Evolutionary conservation across 2,888 invertebrate genomes (phyloP), one percentile per base, ranked within the genome.

Genomic region (Andrena praecox): DNA sequence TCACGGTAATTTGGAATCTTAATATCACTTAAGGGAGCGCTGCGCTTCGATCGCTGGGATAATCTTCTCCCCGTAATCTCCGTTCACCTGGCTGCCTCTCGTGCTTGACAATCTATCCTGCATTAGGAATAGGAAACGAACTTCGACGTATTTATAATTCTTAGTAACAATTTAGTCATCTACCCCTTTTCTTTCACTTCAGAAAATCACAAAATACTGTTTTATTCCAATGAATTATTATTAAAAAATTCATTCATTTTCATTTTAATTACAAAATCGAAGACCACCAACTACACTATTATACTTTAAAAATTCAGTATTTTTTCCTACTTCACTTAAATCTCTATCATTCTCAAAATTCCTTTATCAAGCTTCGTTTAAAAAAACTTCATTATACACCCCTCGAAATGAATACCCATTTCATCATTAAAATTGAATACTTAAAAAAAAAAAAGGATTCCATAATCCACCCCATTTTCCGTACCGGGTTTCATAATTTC

Each of bases 21-120:
- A 89, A 89, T 89, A 85, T 88, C 85, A 84, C 84, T 89, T 88
- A 88, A 50, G 70, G 60, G 59, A 56, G 42, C 68, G 60, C 12
- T 29, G 56, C 52, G 31, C 74, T 73, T 76, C 63, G 80, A 75
- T 69, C 69, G 52, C 59, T 71, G 24, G 78, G 35, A 56, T 64
- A 62, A 33, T 69, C 76, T 74, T 54, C 33, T 62, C 29, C 3
- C 52, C 52, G 35, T 59, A 50, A 68, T 74, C 50, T 60, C 31
- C 48, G 10, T 42, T 33, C 12, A 54, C 20, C 54, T 29, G 42
- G 29, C 33, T 42, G 8, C 48, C 10, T 8, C 20, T 2, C 5
- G 8, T 7, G 33, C 31, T 59, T 59, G 29, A 6, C 70, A 31
- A 20, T 48, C 67, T 59, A 24, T 33, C 31, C 35, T 31, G 59